These are phyloP conservation scores for Thaumetopoea pityocampa DNA, from an alignment of 1,140 invertebrate species.

Conservation along the genomic window DNA sequence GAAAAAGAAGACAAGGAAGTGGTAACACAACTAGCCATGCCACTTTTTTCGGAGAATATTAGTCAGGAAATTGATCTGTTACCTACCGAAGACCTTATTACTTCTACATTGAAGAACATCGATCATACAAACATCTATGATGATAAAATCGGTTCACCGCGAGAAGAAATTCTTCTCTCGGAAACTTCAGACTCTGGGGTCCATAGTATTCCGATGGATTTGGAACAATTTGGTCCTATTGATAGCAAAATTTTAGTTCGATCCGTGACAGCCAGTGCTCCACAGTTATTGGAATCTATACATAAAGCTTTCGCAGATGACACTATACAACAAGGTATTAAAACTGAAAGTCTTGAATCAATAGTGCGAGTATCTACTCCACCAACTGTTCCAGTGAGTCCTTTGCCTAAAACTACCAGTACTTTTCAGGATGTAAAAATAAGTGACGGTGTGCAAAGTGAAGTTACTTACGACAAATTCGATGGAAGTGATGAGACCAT, in stretches of 20 bases:
- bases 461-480: constrained; percentile 60
- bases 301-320: constrained; percentile 58
- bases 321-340: constrained; percentile 59
- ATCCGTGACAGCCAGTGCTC: constrained; percentile 31
- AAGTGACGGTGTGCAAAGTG: constrained; percentile 62
- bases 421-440: constrained; percentile 59
- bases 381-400: constrained; percentile 77
- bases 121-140: constrained; percentile 1
- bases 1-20: constrained; percentile 43
- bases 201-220: constrained; percentile 28
- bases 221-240: constrained; percentile 15
- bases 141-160: constrained; percentile 19
- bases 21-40: not conserved
- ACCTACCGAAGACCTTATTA: constrained; percentile 4
- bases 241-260: constrained; percentile 10
- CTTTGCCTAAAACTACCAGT: constrained; percentile 62
- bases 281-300: constrained; percentile 44
- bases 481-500: constrained; percentile 65
- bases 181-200: constrained; percentile 38
- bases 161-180: constrained; percentile 33
- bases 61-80: constrained; percentile 16
- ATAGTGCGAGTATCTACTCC: constrained; percentile 68
- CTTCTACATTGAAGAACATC: constrained; percentile 21
- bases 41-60: constrained; percentile 2
- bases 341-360: constrained; percentile 47